phyloP scores from a whole-genome alignment of 2,113 vertebrate species.

The Platycercus adscitus region DNA sequence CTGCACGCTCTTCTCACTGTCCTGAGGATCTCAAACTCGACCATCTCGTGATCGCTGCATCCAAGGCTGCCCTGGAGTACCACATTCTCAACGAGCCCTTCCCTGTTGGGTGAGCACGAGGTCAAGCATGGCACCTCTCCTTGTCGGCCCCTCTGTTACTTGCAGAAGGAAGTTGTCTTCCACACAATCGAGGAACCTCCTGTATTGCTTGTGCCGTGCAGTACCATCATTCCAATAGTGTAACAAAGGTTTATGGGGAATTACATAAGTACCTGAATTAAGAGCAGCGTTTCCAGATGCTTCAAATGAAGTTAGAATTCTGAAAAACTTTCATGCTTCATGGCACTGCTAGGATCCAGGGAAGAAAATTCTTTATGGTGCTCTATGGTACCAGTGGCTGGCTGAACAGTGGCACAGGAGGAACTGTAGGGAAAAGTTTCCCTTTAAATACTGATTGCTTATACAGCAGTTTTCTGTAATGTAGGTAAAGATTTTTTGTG shows the following conservation, averaged over 20 bases:
- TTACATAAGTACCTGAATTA: neutral
- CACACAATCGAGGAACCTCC: no score
- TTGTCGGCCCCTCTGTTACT: no score
- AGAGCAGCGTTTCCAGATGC: neutral
- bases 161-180: no score
- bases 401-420: neutral
- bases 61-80: no score
- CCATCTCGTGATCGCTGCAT: no score
- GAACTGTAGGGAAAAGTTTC: neutral
- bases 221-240: rapidly evolving
- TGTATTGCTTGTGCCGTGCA: no score
- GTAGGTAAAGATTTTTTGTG: neutral
- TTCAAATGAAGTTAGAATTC: neutral
- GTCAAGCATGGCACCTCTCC: no score
- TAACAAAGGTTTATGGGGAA: neutral
- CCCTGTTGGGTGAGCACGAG: no score
- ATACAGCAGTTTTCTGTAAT: neutral
- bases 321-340: neutral
- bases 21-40: no score
- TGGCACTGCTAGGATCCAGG: neutral
- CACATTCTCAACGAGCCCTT: no score
- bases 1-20: no score
- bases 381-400: neutral
- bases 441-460: neutral
- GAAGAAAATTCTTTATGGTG: neutral